A percentile compares a stretch with the other conserved stretches of the same genome.
Conservation (phyloP, 2,888 invertebrate species). For the Gandaritis pyraliata region DNA sequence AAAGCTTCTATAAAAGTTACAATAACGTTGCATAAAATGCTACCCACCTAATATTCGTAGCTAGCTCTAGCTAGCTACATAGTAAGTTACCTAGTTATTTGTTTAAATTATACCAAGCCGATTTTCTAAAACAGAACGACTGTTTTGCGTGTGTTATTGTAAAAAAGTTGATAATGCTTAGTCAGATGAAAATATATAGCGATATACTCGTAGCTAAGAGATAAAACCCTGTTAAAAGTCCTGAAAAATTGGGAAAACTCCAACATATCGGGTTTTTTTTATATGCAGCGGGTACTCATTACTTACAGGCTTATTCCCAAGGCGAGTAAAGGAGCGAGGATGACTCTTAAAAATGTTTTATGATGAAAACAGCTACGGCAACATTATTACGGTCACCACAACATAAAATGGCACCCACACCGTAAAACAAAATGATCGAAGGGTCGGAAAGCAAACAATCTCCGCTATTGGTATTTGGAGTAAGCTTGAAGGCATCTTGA, state of each 20-base stretch:
- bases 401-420: conserved; percentile 21
- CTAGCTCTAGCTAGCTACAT: too few relatives aligned
- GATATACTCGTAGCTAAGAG: too few relatives aligned
- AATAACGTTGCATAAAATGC: conserved; percentile 29
- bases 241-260: too few relatives aligned
- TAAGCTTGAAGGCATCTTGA: conserved; percentile 38
- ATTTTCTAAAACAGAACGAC: too few relatives aligned
- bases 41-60: not conserved
- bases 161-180: too few relatives aligned
- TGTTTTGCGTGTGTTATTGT: too few relatives aligned
- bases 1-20: conserved; percentile 28
- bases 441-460: conserved; percentile 40
- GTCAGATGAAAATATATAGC: too few relatives aligned
- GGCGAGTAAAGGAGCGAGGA: not conserved
- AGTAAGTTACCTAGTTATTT: too few relatives aligned
- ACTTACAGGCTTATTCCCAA: not conserved
- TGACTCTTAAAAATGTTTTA: conserved; percentile 5
- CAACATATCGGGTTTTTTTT: not conserved
- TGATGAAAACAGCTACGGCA: conserved; percentile 24
- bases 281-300: not conserved
- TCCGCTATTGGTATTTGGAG: conserved; percentile 39
- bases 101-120: too few relatives aligned
- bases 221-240: too few relatives aligned
- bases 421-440: conserved; percentile 32
- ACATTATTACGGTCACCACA: conserved; percentile 18